Base-by-base conservation (phyloP, 2,113 vertebrate species). In the Grammomys dolichurus region DNA sequence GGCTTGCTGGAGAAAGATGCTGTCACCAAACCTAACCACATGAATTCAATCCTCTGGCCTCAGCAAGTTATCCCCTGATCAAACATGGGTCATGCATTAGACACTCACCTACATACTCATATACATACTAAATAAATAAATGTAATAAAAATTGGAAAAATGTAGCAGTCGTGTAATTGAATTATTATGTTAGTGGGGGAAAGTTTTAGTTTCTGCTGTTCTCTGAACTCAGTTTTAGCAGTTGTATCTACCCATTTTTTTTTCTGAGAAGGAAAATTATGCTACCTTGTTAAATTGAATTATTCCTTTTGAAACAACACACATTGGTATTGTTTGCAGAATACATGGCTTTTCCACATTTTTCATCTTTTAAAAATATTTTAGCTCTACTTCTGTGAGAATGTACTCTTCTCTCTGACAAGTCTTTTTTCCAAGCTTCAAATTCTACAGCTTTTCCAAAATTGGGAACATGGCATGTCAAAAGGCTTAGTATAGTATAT, bases 281-380 rank as follows among this genome's bases (percentile, higher is more conserved):
- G 12, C 8, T 90, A 58, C 11, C 76, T 82, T 97, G 56, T 86
- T 73, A 87, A 92, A 91, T 63, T 91, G 75, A 95, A 86, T 96
- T 89, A 78, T 92, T 87, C 89, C 87, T 76, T n/a, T 91, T 84
- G 8, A 87, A 95, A 96, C 76, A 85, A 3, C 48, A 46, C 72
- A 95, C 6, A 78, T 60, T 70, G 13, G 31, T 91, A 84, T 89
- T 95, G 48, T 89, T 93, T 90, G 40, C 72, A 85, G 70, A 51
- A 95, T 75, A 48, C 60, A n/a, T 80, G 26, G 16, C 9, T 58
- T 85, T 95, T 75, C 73, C 56, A 78, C 12, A 51, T 72, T 73
- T 46, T 58, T 63, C 43, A 75, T 96, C 40, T 82, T 93, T 60
- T 60, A 84, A 89, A 76, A 87, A 67, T 73, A 75, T 17, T 90